Evolutionary conservation across 1,140 invertebrate genomes (phyloP).

Genomic region (Lepidostoma basale): DNA sequence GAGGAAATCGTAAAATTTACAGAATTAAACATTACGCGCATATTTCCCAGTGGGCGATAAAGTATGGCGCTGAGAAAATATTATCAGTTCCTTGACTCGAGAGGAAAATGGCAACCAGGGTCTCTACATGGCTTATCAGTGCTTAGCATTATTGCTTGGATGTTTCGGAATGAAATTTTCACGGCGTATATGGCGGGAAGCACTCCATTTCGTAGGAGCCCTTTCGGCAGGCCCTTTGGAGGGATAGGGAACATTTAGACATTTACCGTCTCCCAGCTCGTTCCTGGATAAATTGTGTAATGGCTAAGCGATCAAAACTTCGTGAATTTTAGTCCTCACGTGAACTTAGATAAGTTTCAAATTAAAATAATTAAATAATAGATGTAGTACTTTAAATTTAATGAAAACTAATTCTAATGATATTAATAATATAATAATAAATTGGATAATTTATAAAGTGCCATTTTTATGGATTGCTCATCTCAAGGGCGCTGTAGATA

Average conservation of each 20-base stretch:
- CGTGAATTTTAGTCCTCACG: no score
- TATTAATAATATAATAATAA: no score
- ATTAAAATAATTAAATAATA: no score
- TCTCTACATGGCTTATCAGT: conserved; percentile 41
- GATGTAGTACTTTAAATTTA: no score
- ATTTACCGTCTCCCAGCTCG: background rate
- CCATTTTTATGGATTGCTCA: no score
- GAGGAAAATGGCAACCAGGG: conserved; percentile 26
- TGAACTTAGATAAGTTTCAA: no score
- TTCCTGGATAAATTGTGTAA: no score
- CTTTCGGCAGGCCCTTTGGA: background rate
- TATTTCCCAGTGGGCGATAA: conserved; percentile 34
- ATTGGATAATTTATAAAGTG: no score
- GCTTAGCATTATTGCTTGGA: conserved; percentile 45
- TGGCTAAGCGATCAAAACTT: no score
- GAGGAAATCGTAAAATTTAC: conserved; percentile 18
- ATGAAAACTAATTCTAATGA: no score
- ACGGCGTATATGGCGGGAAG: conserved; percentile 31
- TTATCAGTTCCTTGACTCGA: conserved; percentile 36
- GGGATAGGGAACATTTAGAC: background rate
- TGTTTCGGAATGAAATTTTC: conserved; percentile 46
- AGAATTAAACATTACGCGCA: conserved; percentile 10
- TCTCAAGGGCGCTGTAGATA: no score
- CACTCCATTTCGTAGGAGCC: conserved; percentile 1
- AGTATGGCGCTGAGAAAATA: conserved; percentile 22